Conservation (phyloP, 1,140 invertebrate genomes). For the Tenebrio molitor region DNA sequence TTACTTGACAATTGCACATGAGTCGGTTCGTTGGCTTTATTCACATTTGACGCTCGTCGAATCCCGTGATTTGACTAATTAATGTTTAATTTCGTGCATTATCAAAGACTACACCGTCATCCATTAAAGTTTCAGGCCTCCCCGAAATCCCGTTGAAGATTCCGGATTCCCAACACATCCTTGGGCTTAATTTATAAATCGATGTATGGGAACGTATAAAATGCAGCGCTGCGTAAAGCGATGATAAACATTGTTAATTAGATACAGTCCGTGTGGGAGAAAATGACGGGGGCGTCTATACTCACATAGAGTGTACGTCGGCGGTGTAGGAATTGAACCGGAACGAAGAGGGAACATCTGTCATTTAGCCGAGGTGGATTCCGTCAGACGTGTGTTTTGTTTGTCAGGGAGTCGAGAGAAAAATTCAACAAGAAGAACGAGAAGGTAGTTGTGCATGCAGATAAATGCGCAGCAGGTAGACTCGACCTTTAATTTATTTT, state of each 20-base stretch:
- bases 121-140: constrained; percentile 1
- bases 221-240: background rate
- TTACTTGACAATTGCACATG: constrained; percentile 10
- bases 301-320: background rate
- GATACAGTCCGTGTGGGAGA: background rate
- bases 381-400: too few species aligned
- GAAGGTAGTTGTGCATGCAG: too few species aligned
- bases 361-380: too few species aligned
- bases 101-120: constrained; percentile 11
- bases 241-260: background rate
- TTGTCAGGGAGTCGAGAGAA: too few species aligned
- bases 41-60: constrained; percentile 17
- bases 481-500: too few species aligned
- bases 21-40: background rate
- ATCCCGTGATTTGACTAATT: constrained; percentile 27
- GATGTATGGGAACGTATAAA: background rate
- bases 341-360: too few species aligned
- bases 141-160: background rate
- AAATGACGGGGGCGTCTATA: background rate
- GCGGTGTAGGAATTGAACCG: too few species aligned
- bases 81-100: constrained; percentile 22
- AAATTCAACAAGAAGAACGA: too few species aligned
- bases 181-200: background rate
- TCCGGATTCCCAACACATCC: background rate
- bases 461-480: too few species aligned